Base-by-base conservation (phyloP, 35 echinoderm and acorn worm species). In the Heliocidaris tuberculata region DNA sequence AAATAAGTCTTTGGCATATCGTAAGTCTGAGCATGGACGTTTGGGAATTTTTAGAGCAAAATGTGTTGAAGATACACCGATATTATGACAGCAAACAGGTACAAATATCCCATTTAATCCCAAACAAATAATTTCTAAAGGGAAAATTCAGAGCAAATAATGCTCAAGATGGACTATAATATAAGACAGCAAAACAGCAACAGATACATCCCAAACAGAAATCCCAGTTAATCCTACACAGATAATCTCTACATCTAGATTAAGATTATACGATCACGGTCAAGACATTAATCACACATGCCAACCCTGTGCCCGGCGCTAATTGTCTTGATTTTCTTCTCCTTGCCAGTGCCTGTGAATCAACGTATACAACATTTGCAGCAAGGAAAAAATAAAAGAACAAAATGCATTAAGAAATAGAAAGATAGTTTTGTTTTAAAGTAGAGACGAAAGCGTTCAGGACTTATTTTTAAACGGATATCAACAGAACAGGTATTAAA, bases 221-320 rank as follows among this genome's bases (percentile, higher is more conserved):
- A 27, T 27, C 87, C 87, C 87, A 89, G 47, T 89, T 32, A 89
- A 89, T 47, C 31, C 87, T 89, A 32, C 47, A 89, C 32, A 47
- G 87, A 89, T 48, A 89, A 19, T 89, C 12, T 47, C 87, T 89
- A 89, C 16, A 89, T 47, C 87, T 89, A 89, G 12, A 89, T 47
- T 47, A 89, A 89, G 87, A 17, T 89, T 32, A 89, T 89, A 89
- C 12, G 32, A 48, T 65, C 24, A 47, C 47, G 78, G 30, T 52
- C 85, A 88, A 95, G 54, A 90, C 94, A 93, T 78, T 29, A 94
- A 86, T 32, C 91, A 85, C 86, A 90, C 98, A 99, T 99, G 98
- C 98, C 88, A 96, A 99, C 98, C 98, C 96, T 97, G 97, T 99
- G 98, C 92, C 95, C 96, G 93, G 94, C 98, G 95, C 98, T 99